phyloP scores from a whole-genome alignment of 2,888 invertebrate genomes.

The Xanthorhoe designata region DNA sequence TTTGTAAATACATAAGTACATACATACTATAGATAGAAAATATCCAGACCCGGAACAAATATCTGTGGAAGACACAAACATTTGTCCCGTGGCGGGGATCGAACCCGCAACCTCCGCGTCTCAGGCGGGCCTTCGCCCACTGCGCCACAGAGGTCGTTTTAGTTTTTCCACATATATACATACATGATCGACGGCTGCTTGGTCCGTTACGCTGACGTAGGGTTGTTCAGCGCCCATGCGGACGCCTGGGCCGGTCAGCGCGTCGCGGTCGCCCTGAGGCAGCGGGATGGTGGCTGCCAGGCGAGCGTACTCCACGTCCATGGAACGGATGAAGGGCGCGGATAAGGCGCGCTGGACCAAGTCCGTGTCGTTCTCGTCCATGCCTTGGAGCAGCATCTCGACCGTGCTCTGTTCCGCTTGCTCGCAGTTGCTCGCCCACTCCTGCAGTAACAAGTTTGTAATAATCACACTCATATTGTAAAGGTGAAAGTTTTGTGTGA shows the following conservation, averaged over 20 bases:
- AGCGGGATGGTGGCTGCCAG: conserved; percentile 65
- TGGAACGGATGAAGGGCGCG: conserved; percentile 94
- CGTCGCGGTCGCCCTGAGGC: conserved; percentile 46
- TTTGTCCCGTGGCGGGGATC: too few species aligned
- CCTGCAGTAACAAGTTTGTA: conserved; percentile 55
- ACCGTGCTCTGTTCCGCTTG: conserved; percentile 92
- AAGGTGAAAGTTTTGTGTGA: too few species aligned
- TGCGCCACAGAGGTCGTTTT: too few species aligned
- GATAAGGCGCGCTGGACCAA: conserved; percentile 90
- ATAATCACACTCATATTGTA: too few species aligned
- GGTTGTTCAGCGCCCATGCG: conserved; percentile 71
- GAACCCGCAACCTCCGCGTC: too few species aligned
- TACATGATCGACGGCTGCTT: conserved; percentile 6
- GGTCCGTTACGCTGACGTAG: conserved; percentile 78
- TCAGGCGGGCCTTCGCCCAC: too few species aligned
- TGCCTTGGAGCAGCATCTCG: conserved; percentile 90
- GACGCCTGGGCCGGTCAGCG: background rate
- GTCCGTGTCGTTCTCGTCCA: conserved; percentile 96
- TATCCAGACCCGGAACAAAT: too few species aligned
- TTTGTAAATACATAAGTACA: too few species aligned
- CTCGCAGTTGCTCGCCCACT: conserved; percentile 96
- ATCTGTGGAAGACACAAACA: too few species aligned
- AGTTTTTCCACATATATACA: too few species aligned
- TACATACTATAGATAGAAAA: too few species aligned
- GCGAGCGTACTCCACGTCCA: conserved; percentile 96